Evolutionary conservation across 1,140 invertebrate species (phyloP), one percentile per base, ranked within the genome.

Genomic region (Drosophila kikkawai): DNA sequence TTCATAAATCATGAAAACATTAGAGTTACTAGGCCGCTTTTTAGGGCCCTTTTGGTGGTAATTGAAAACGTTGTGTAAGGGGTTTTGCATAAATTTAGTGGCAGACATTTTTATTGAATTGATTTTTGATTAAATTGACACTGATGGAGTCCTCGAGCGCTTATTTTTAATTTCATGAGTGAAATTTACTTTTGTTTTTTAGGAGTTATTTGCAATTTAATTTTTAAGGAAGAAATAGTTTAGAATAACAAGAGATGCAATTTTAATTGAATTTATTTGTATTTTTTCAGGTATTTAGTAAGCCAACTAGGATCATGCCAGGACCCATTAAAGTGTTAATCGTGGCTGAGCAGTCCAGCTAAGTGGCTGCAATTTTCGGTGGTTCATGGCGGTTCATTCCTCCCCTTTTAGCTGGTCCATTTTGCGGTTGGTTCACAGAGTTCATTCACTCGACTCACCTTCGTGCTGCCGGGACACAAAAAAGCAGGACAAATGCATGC

Each of bases 401-500:
- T 26, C 39, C 32, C 48, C 15, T 12, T 63, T 26, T 12, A 39
- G 39, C 22, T 29, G 63, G 67, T 70, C 64, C 67, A 68, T 68
- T 55, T 69, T 69, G 67, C 13, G 64, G 67, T 69, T 69, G 47
- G 63, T 69, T 53, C 17, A 37, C 47, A 67, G 29, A 39, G 67
- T 70, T 70, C 67, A 51, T 70, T 70, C 67, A 70, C 67, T 44
- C 15, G 63, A 22, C 42, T 70, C 67, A 70, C 67, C 67, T 70
- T 70, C 67, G 67, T 70, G 63, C 22, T 53, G 67, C 34, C 34
- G 53, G 67, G 48, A 56, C 67, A 70, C 48, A 70, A 51, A 65
- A 68, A 56, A 57, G 51, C 63, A 39, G 67, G 48, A 66, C 73
- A 66, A 75, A 82, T 86, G 75, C 75, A 87, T 70, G 64, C 67